phyloP scores from a whole-genome alignment of 2,113 vertebrate species.

The Calyptommatus sinebrachiatus region DNA sequence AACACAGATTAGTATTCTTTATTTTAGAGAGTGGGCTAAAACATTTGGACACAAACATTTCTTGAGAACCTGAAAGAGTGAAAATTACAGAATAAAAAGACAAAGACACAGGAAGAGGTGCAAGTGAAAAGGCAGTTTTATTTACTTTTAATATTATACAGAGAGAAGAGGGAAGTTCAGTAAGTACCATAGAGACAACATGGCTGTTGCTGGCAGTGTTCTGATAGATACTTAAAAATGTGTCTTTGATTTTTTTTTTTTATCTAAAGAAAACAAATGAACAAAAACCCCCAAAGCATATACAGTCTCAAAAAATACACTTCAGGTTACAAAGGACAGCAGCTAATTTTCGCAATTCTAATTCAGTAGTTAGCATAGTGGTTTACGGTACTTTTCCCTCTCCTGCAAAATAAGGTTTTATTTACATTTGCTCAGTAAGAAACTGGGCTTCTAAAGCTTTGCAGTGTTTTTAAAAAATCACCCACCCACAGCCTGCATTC shows the following conservation, averaged over 20 bases:
- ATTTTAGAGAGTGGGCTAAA: constrained; percentile 43
- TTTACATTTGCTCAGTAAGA: constrained; percentile 73
- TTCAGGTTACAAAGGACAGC: constrained; percentile 86
- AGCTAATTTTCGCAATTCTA: constrained; percentile 80
- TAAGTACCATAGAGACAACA: constrained; percentile 81
- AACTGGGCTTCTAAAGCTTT: constrained; percentile 70
- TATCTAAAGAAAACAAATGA: constrained; percentile 67
- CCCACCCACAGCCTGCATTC: constrained; percentile 72
- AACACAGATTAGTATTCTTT: constrained; percentile 53
- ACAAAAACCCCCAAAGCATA: constrained; percentile 66
- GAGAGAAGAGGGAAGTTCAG: constrained; percentile 67
- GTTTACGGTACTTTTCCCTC: constrained; percentile 48
- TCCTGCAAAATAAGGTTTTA: constrained; percentile 69
- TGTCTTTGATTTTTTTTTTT: constrained; percentile 57
- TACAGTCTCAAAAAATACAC: constrained; percentile 80
- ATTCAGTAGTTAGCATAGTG: constrained; percentile 76
- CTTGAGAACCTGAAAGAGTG: constrained; percentile 46
- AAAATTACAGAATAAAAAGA: constrained; percentile 73
- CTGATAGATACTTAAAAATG: constrained; percentile 43
- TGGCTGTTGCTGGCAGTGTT: constrained; percentile 79
- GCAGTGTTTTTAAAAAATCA: constrained; percentile 25
- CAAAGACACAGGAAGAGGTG: constrained; percentile 77
- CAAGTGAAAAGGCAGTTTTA: constrained; percentile 86
- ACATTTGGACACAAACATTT: background rate
- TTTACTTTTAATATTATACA: constrained; percentile 87